A percentile compares a stretch with the other conserved stretches of the same genome.
These are phyloP conservation scores for Dicyrtoma fusca DNA, from an alignment of 2,888 invertebrate species.

Conservation along the genomic window DNA sequence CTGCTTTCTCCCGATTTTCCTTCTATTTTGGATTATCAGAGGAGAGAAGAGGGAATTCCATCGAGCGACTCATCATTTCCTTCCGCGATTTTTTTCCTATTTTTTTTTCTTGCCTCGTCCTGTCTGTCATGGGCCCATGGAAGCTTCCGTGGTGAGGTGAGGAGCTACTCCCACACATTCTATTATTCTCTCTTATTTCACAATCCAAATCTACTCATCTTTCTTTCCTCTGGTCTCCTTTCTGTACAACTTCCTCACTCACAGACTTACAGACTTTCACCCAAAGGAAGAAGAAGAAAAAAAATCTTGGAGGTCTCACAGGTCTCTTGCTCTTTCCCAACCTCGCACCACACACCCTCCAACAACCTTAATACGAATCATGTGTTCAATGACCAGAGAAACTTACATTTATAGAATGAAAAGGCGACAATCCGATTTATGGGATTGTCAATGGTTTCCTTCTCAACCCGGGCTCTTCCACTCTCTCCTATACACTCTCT, in stretches of 20 bases:
- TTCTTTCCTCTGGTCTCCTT: neutral
- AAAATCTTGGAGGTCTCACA: neutral
- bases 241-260: neutral
- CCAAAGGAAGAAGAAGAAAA: neutral
- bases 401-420: conserved; percentile 32
- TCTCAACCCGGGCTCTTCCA: no score
- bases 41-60: neutral
- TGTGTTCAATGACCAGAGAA: conserved; percentile 32
- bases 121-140: no score
- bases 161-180: no score
- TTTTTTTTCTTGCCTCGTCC: no score
- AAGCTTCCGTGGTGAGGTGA: neutral
- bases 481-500: conserved; percentile 1
- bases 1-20: neutral
- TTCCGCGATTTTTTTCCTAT: conserved; percentile 4
- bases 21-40: no score
- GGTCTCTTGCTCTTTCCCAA: neutral
- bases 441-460: conserved; percentile 22
- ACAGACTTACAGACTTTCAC: neutral
- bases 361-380: conserved; percentile 28
- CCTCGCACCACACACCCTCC: neutral
- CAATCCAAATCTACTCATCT: no score
- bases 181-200: no score
- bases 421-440: conserved; percentile 38
- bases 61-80: conserved; percentile 33